Evolutionary conservation across 2,797 vertebrate species (phyloP).

Genomic region (Glyptemys insculpta): DNA sequence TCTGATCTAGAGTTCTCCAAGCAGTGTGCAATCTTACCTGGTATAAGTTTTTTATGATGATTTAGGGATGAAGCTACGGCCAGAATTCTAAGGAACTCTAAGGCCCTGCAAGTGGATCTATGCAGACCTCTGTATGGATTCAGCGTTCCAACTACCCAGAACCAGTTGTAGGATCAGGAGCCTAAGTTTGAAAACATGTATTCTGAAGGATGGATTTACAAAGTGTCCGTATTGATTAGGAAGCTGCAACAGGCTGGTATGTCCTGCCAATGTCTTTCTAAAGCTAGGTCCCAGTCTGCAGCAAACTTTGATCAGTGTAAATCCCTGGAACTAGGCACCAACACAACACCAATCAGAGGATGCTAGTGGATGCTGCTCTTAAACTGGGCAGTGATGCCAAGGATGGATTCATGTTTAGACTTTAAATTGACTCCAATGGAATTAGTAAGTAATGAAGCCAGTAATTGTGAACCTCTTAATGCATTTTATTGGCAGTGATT

Average conservation of each 20-base stretch:
- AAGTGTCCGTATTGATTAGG: neutral
- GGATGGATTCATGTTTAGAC: neutral
- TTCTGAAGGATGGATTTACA: neutral
- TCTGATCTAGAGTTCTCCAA: neutral
- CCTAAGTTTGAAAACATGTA: neutral
- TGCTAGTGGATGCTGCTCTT: neutral
- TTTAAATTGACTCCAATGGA: accelerated
- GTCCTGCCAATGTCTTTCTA: neutral
- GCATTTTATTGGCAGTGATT: constrained; percentile 86
- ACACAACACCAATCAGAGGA: too few relatives aligned
- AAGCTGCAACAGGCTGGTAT: neutral
- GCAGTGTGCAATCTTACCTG: neutral
- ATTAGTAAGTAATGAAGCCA: accelerated
- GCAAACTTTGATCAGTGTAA: neutral
- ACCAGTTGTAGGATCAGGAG: neutral
- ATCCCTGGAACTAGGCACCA: neutral
- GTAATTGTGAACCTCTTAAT: accelerated
- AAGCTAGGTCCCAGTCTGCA: neutral
- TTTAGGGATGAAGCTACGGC: neutral
- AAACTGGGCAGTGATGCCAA: neutral
- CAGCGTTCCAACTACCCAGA: neutral
- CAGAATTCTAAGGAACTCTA: neutral
- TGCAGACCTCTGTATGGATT: neutral
- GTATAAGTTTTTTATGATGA: neutral
- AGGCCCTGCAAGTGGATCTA: neutral